Evolutionary conservation across 1,140 invertebrate genomes (phyloP).

Genomic region (Fopius arisanus): DNA sequence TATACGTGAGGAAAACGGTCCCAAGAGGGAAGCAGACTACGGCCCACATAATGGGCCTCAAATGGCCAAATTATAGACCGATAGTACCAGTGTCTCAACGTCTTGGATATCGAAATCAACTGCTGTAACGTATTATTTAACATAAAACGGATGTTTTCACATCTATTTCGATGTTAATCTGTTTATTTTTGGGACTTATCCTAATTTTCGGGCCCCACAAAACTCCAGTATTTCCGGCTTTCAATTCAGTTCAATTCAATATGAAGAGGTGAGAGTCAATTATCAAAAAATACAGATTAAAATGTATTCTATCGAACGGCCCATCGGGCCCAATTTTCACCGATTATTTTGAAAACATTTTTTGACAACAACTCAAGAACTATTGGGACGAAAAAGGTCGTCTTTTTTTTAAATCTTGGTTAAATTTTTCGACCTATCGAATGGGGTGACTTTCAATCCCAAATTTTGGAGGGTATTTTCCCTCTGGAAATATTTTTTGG

Average conservation of each 20-base stretch:
- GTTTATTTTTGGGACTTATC: not conserved
- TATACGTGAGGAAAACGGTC: conserved; percentile 36
- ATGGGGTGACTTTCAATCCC: not conserved
- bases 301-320: too few species aligned
- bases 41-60: conserved; percentile 40
- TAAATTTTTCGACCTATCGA: not conserved
- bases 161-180: not conserved
- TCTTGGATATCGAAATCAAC: not conserved
- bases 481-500: too few species aligned
- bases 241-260: too few species aligned
- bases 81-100: conserved; percentile 28
- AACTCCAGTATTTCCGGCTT: too few species aligned
- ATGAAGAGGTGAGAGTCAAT: too few species aligned
- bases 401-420: not conserved
- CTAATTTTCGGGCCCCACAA: too few species aligned
- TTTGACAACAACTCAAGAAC: not conserved
- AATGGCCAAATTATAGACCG: conserved; percentile 48
- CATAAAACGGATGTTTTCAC: not conserved
- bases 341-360: too few species aligned
- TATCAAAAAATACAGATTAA: too few species aligned
- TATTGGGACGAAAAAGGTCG: not conserved
- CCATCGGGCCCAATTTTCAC: too few species aligned
- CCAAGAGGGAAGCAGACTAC: conserved; percentile 22
- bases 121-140: not conserved
- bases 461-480: too few species aligned